Base-by-base conservation (phyloP, 2,113 vertebrate genomes). In the Pelobates fuscus region DNA sequence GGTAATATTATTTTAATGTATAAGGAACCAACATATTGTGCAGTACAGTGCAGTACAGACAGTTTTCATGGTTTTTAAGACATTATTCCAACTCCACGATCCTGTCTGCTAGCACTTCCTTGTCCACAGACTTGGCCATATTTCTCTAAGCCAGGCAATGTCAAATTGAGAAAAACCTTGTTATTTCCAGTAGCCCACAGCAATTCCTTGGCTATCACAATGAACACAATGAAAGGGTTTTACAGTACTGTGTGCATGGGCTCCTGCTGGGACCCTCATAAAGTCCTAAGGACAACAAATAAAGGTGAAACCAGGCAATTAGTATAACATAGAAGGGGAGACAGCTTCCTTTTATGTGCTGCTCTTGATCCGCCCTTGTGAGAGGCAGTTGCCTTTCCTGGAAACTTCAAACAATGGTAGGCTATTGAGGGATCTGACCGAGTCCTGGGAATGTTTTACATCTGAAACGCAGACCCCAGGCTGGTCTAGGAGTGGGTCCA, bases 261-360 rank as follows among this genome's bases (percentile, higher is more conserved):
- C 60, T 77, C 73, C 73, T 77, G 73, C 73, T 77, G 73, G 57
- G 73, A 77, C 64, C 64, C 73, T 68, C 73, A 77, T 77, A 77
- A 77, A 77, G 58, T 60, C 63, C 57, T 68, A 68, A 77, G 20
- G 55, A 68, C 57, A 77, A 77, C 73, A 77, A 75, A 77, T 77
- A 77, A 77, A 77, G 65, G 73, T 77, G 65, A 77, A 77, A 77
- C 73, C 46, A 77, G 65, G 73, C 73, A 77, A 77, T 77, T 77
- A 77, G 73, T 77, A 77, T 77, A 68, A 77, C 46, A 61, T 58
- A 61, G 73, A 60, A 61, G 64, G 57, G 73, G 62, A 43, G 55
- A 57, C 55, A 61, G 65, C 20, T 25, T 29, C 15, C 73, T 77
- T 77, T 77, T 41, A 77, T 49, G 73, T 77, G 41, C 57, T 2